A percentile compares a stretch with the other conserved stretches of the same genome.
These are phyloP conservation scores for Siniperca undulata DNA, from an alignment of 2,797 vertebrate genomes.

Conservation along the genomic window DNA sequence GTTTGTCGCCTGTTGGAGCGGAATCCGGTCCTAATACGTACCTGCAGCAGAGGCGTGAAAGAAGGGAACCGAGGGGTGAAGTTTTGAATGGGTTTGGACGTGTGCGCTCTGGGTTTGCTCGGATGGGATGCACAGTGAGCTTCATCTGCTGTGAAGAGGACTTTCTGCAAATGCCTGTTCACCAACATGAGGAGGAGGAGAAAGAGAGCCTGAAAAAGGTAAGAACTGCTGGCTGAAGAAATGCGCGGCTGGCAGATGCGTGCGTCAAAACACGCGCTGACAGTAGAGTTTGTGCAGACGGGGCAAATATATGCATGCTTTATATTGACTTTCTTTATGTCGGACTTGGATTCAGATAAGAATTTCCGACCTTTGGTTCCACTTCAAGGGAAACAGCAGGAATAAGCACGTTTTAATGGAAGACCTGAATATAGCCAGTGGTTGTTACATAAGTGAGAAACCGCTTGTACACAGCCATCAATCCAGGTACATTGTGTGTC, in stretches of 20 bases:
- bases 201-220: conserved; percentile 78
- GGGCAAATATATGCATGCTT: too few relatives aligned
- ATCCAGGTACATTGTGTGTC: conserved; percentile 17
- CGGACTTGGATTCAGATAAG: conserved; percentile 31
- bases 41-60: not conserved
- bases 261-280: conserved; percentile 6
- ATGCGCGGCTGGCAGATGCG: not conserved
- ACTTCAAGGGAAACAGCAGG: not conserved
- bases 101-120: conserved; percentile 66
- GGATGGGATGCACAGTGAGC: conserved; percentile 89
- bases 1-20: not conserved
- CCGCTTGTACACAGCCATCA: conserved; percentile 7
- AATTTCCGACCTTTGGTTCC: conserved; percentile 37
- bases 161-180: conserved; percentile 85
- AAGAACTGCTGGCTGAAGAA: conserved; percentile 19
- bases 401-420: not conserved
- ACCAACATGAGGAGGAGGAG: conserved; percentile 83
- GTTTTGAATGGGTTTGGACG: conserved; percentile 74
- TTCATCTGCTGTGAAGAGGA: conserved; percentile 90
- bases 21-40: not conserved
- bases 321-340: too few relatives aligned
- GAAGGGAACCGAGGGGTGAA: not conserved
- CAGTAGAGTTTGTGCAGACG: not conserved
- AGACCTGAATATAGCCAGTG: not conserved
- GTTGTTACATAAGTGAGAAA: conserved; percentile 12